A percentile compares a stretch with the other conserved stretches of the same genome.
phyloP scores from a whole-genome alignment of 2,797 vertebrate species.

The Poecilia wingei region DNA sequence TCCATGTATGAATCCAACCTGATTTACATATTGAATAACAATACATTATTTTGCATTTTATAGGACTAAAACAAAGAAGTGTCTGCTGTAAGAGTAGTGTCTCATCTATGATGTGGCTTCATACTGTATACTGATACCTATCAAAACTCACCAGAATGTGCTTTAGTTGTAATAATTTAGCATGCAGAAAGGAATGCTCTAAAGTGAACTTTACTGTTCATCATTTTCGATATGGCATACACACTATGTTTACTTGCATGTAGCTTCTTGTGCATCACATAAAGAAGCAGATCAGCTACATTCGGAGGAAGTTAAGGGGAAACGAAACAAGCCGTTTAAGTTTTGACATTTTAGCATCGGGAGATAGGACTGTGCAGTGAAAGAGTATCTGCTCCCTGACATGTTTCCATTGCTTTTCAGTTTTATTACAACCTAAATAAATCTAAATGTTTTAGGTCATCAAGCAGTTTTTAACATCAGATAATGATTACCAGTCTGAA shows the following conservation, averaged over 20 bases:
- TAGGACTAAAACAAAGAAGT: conserved; percentile 27
- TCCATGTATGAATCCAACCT: conserved; percentile 60
- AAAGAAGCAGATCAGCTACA: background rate
- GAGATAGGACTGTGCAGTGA: background rate
- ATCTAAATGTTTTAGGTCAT: background rate
- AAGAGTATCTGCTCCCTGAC: background rate
- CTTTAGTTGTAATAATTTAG: background rate
- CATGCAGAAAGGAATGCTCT: background rate
- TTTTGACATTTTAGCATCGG: background rate
- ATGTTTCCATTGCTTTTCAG: background rate
- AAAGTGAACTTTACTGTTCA: background rate
- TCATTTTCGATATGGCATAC: background rate
- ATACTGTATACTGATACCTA: background rate
- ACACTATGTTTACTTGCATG: background rate
- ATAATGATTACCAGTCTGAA: background rate
- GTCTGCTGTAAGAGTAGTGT: conserved; percentile 14
- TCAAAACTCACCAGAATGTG: background rate
- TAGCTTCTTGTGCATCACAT: background rate
- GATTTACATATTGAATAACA: conserved; percentile 70
- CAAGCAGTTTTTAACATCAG: background rate
- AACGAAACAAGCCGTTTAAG: background rate
- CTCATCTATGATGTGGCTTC: background rate
- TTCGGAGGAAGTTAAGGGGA: background rate
- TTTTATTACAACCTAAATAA: background rate
- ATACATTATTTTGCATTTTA: conserved; percentile 51